Conservation (phyloP, 2,113 vertebrate genomes). For the Felis catus region F.catus_Fca126_mat1.0 CM031427.1:649501-650000, state of each 20-base stretch:
- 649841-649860: too few relatives aligned
- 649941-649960: not conserved
- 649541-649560: not conserved
- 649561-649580: constrained; percentile 38
- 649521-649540: not conserved
- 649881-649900: too few relatives aligned
- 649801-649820: fast-evolving
- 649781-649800: fast-evolving
- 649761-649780: fast-evolving
- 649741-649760: fast-evolving
- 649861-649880: not conserved
- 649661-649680: fast-evolving
- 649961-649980: not conserved
- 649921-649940: not conserved
- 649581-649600: not conserved
- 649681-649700: fast-evolving
- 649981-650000: not conserved
- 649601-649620: constrained; percentile 14
- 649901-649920: not conserved
- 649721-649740: fast-evolving
- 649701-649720: not conserved
- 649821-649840: too few relatives aligned
- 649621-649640: not conserved
- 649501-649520: not conserved
- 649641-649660: not conserved